phyloP scores from a whole-genome alignment of 2,113 vertebrate species.

The Phoxinus phoxinus region DNA sequence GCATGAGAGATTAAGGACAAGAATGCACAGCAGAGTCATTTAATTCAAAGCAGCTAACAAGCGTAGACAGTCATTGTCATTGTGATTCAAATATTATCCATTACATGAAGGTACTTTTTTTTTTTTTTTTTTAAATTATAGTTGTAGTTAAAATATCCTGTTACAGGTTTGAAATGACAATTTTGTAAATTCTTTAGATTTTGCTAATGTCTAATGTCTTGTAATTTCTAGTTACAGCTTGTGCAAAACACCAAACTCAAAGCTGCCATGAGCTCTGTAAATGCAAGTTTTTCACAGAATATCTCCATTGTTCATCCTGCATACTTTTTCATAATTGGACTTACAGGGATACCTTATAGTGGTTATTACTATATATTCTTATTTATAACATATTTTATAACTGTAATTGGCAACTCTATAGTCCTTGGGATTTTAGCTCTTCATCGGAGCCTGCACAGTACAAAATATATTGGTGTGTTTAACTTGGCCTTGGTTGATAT shows the following conservation, averaged over 20 bases:
- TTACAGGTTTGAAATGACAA: background rate
- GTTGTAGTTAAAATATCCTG: background rate
- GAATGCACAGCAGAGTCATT: background rate
- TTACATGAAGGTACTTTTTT: background rate
- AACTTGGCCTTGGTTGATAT: slow-evolving; percentile 74
- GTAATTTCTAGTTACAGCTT: background rate
- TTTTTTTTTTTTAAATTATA: background rate
- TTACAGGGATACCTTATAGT: slow-evolving; percentile 35
- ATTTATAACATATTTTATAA: slow-evolving; percentile 60
- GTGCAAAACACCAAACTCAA: background rate
- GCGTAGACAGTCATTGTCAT: background rate
- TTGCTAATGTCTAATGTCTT: background rate
- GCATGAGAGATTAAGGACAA: background rate
- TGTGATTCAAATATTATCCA: background rate
- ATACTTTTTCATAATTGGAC: slow-evolving; percentile 53
- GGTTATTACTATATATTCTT: slow-evolving; percentile 41
- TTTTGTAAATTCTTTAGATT: background rate
- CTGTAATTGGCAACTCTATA: slow-evolving; percentile 52
- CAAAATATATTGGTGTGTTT: slow-evolving; percentile 75
- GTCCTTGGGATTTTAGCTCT: slow-evolving; percentile 39
- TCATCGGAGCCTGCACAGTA: slow-evolving; percentile 61
- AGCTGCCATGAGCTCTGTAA: background rate
- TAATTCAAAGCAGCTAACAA: background rate
- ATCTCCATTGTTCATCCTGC: slow-evolving; percentile 45
- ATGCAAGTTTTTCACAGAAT: slow-evolving; percentile 32